Conservation (phyloP, 2,888 invertebrate genomes). For the Petrolisthes manimaculis region DNA sequence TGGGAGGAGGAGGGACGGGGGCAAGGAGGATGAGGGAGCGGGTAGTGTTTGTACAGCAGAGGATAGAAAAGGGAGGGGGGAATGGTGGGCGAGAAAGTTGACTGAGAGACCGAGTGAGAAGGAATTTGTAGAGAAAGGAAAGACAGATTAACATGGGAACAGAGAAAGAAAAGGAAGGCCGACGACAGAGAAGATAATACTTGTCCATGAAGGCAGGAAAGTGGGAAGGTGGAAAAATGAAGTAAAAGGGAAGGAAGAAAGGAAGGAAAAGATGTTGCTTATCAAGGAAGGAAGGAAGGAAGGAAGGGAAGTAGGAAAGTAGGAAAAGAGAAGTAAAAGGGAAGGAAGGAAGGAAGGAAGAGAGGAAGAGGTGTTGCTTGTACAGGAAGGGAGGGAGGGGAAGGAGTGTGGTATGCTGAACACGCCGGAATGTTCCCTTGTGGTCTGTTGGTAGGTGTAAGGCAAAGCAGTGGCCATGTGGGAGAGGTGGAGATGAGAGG, state of each 20-base stretch:
- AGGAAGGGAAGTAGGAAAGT: neutral
- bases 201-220: neutral
- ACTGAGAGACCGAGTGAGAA: neutral
- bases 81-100: neutral
- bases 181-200: neutral
- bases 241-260: neutral
- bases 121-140: neutral
- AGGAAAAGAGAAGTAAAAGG: neutral
- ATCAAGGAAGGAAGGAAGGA: neutral
- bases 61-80: conserved; percentile 9
- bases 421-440: neutral
- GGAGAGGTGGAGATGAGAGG: neutral
- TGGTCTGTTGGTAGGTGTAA: neutral
- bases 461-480: neutral
- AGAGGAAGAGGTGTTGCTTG: neutral
- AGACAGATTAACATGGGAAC: neutral
- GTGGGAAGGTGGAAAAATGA: neutral
- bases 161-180: neutral
- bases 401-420: neutral
- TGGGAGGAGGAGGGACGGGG: neutral
- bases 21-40: neutral
- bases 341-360: conserved; percentile 14
- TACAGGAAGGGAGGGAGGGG: neutral
- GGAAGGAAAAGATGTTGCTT: neutral
- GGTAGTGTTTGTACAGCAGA: neutral